Evolutionary conservation across 2,888 invertebrate species (phyloP).

Genomic region (Hololepta plana): DNA sequence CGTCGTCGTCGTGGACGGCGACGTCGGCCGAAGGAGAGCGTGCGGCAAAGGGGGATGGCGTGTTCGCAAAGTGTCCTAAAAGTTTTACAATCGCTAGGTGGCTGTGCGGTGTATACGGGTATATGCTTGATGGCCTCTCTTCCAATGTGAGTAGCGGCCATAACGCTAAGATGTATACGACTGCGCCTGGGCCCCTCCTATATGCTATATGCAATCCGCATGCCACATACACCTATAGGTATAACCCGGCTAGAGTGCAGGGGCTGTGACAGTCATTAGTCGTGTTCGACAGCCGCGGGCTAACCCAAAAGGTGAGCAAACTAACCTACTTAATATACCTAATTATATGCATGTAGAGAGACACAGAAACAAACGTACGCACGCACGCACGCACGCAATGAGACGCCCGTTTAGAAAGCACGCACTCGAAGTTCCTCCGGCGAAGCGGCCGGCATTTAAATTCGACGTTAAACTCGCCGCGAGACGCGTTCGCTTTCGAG

Average conservation of each 20-base stretch:
- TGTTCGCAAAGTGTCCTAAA: slow-evolving; percentile 42
- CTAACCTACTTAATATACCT: slow-evolving; percentile 18
- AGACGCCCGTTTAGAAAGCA: slow-evolving; percentile 23
- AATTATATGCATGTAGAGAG: too few species aligned
- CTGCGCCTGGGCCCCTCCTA: slow-evolving; percentile 37
- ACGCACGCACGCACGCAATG: not conserved
- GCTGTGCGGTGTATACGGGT: slow-evolving; percentile 28
- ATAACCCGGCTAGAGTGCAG: slow-evolving; percentile 25
- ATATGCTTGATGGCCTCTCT: slow-evolving; percentile 45
- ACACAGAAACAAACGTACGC: not conserved
- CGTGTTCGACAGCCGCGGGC: slow-evolving; percentile 28
- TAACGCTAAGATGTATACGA: slow-evolving; percentile 42
- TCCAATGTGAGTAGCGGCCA: slow-evolving; percentile 47
- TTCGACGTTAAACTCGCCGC: too few species aligned
- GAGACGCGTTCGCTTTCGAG: too few species aligned
- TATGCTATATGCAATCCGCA: slow-evolving; percentile 30
- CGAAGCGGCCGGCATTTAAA: too few species aligned
- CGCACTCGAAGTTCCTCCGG: too few species aligned
- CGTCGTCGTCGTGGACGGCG: slow-evolving; percentile 7
- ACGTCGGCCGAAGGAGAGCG: slow-evolving; percentile 14
- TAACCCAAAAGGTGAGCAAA: slow-evolving; percentile 23
- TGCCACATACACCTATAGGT: slow-evolving; percentile 29
- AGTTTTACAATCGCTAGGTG: slow-evolving; percentile 39
- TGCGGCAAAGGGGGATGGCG: slow-evolving; percentile 15
- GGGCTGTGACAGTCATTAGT: slow-evolving; percentile 29